phyloP scores from a whole-genome alignment of 2,113 vertebrate species.

The Thalassarche chlororhynchos region DNA sequence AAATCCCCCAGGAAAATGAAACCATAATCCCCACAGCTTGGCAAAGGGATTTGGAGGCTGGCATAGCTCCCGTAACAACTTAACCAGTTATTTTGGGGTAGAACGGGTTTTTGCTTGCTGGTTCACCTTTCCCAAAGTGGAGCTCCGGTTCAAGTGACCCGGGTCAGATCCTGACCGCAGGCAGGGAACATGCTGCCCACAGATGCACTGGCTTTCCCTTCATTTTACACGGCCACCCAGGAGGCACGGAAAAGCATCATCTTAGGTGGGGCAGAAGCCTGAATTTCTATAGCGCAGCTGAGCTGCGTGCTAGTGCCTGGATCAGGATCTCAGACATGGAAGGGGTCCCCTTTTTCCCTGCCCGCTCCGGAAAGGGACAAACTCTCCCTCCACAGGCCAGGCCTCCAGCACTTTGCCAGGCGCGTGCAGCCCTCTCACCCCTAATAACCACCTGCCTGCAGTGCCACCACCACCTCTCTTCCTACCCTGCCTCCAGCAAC shows the following conservation, averaged over 20 bases:
- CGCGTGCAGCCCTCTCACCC: background rate
- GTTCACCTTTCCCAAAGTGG: background rate
- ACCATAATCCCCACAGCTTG: conserved; percentile 49
- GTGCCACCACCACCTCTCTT: background rate
- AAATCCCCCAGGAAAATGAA: conserved; percentile 59
- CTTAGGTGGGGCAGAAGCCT: background rate
- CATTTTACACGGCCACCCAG: background rate
- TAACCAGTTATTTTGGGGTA: background rate
- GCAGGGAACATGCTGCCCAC: background rate
- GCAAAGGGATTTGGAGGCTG: conserved; percentile 36
- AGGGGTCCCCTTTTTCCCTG: background rate
- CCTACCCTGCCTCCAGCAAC: background rate
- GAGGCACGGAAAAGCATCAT: background rate
- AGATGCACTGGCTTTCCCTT: background rate
- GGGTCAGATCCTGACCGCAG: background rate
- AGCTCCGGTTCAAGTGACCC: background rate
- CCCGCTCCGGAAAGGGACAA: background rate
- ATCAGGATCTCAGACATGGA: background rate
- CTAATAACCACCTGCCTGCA: background rate
- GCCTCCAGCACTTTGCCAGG: background rate
- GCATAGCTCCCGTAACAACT: background rate
- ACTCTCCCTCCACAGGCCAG: background rate
- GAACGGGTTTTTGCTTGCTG: background rate
- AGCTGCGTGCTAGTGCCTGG: background rate
- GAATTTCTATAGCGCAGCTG: background rate